Base-by-base conservation (phyloP, 2,888 invertebrate species). In the Heliconius ethilla region DNA sequence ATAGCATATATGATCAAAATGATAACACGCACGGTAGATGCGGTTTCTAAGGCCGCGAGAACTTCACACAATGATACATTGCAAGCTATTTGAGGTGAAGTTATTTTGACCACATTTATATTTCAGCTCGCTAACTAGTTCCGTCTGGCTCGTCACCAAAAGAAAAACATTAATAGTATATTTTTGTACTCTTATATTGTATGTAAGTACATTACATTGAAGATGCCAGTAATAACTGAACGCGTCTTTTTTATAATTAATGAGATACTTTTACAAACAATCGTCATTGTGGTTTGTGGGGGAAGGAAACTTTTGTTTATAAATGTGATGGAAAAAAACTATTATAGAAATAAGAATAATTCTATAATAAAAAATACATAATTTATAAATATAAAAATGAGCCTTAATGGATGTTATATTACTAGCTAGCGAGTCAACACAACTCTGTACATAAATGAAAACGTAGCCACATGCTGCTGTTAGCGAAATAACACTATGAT, bases 121-220 rank as follows among this genome's bases (percentile, higher is more conserved):
- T 82, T 79, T 78, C 82, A 82, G 63, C 86, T 89, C 90, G 89
- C 90, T 83, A 81, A 86, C 90, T 89, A 90, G 89, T 90, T 89
- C 89, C 87, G 86, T 85, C 87, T 82, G 84, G 83, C 85, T 82
- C 78, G 76, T 75, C 82, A 78, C 79, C 79, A 77, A 77, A 40
- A 74, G 18, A 79, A 78, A 78, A 77, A 88, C 88, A 88, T 86
- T 86, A 85, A 82, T 80, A 83, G 81, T 37, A 65, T 83, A 81
- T 80, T 84, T 83, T 82, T 83, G 81, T 82, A 83, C 81, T 80
- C 55, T 78, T 51, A 80, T 77, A 65, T 78, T 75, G 65, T 59
- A 78, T 74, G 78, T 83, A 85, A 84, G 83, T 83, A 85, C 83
- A 78, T 82, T 74, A 65, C 65, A 81, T 65, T 37, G 59, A 72